Base-by-base conservation (phyloP, 2,888 invertebrate species). In the Meteorus cinctellus region DNA sequence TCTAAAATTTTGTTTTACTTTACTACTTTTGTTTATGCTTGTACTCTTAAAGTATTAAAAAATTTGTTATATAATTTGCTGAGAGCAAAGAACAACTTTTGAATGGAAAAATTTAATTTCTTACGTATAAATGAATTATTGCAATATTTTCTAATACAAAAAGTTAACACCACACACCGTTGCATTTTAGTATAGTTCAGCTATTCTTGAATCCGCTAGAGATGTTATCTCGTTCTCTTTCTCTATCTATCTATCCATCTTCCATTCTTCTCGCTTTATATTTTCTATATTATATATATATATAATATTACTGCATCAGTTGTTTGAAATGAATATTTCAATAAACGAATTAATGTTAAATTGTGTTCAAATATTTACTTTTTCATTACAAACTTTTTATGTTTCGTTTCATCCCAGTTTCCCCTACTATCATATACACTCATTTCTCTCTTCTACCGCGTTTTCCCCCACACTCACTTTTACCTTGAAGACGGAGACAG, bases 361-460 rank as follows among this genome's bases (percentile, higher is more conserved):
- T n/a, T n/a, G 31, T 36, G n/a, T 65, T n/a, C 19, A 29, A 16
- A 62, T 62, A 62, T 31, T 29, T 62, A 62, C 29, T 29, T 16
- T 29, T 62, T 29, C 24, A 62, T 14, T 34, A 36, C 36, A 16
- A 8, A 34, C 31, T 36, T 65, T 36, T 36, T 36, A 27, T 29
- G 51, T 29, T 45, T 29, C 55, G 27, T 16, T 16, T 55, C 5
- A 16, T 31, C 29, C n/a, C 19, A 0, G n/a, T 31, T 16, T 51
- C 8, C 68, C 68, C 41, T 27, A 68, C 31, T 31, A 19, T 51
- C 29, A 31, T 41, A 41, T 41, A 41, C 41, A 41, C 8, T 68
- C 51, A 60, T 74, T 76, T 80, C 78, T 77, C 75, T 75, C 75
- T 78, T 78, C 73, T 76, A 73, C 75, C 45, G 77, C 77, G 75